Evolutionary conservation across 2,113 vertebrate species (phyloP).

Genomic region (Plestiodon gilberti): DNA sequence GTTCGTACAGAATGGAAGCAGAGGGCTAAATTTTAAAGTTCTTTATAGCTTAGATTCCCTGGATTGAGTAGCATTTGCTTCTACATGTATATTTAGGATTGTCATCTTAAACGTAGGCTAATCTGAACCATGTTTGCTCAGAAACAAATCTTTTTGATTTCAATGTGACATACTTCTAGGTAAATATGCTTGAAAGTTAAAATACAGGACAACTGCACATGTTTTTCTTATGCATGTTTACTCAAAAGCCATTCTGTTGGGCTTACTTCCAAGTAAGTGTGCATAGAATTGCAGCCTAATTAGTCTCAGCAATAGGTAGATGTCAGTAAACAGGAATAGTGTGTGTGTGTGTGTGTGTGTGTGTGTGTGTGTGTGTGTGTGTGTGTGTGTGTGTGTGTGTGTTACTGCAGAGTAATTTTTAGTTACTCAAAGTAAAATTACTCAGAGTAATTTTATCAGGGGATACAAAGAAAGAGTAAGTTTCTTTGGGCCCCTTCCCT

Average conservation of each 20-base stretch:
- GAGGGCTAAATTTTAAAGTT: constrained; percentile 22
- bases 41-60: constrained; percentile 42
- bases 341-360: not conserved
- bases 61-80: not conserved
- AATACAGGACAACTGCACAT: no score
- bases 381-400: no score
- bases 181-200: not conserved
- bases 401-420: no score
- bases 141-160: not conserved
- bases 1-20: constrained; percentile 39
- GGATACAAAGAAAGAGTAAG: no score
- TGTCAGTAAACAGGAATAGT: not conserved
- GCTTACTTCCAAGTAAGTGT: not conserved
- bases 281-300: not conserved
- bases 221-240: no score
- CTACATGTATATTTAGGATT: not conserved
- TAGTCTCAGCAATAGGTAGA: not conserved
- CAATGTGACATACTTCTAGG: not conserved
- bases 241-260: not conserved
- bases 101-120: not conserved
- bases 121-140: not conserved
- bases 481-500: no score
- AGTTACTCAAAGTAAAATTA: no score
- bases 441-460: no score
- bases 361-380: no score